A percentile compares a stretch with the other conserved stretches of the same genome.
These are phyloP conservation scores for Oplegnathus fasciatus DNA, from an alignment of 2,113 vertebrate species.

Conservation along the genomic window DNA sequence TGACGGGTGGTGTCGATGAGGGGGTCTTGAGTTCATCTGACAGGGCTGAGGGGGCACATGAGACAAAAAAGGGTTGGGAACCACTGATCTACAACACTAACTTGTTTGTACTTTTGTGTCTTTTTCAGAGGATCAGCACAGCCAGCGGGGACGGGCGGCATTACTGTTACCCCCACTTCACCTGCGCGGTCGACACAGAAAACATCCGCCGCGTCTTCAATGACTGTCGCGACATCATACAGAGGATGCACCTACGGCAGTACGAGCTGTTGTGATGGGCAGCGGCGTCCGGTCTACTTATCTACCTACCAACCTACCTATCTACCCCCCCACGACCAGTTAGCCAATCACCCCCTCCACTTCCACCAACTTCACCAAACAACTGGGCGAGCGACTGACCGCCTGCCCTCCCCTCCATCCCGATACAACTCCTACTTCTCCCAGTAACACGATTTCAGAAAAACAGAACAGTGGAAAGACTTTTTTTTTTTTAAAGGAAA, in stretches of 20 bases:
- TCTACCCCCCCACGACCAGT: slow-evolving; percentile 51
- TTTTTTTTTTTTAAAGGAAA: slow-evolving; percentile 42
- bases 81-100: background rate
- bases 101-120: slow-evolving; percentile 20
- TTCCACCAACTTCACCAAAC: slow-evolving; percentile 47
- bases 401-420: slow-evolving; percentile 62
- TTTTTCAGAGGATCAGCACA: slow-evolving; percentile 97
- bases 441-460: slow-evolving; percentile 51
- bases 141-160: slow-evolving; percentile 97
- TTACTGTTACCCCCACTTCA: slow-evolving; percentile 99
- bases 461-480: slow-evolving; percentile 58
- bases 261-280: slow-evolving; percentile 98
- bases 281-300: slow-evolving; percentile 21
- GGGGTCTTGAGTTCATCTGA: background rate
- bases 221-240: slow-evolving; percentile 99
- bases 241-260: slow-evolving; percentile 99
- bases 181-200: slow-evolving; percentile 98
- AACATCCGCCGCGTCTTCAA: slow-evolving; percentile 99
- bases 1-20: no score
- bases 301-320: slow-evolving; percentile 51
- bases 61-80: background rate
- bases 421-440: slow-evolving; percentile 45
- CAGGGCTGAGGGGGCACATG: background rate
- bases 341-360: slow-evolving; percentile 55
- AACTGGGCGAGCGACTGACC: slow-evolving; percentile 39